These are phyloP conservation scores for Eulemur coronatus DNA, from an alignment of 2,797 vertebrate genomes.

Conservation along the genomic window DNA sequence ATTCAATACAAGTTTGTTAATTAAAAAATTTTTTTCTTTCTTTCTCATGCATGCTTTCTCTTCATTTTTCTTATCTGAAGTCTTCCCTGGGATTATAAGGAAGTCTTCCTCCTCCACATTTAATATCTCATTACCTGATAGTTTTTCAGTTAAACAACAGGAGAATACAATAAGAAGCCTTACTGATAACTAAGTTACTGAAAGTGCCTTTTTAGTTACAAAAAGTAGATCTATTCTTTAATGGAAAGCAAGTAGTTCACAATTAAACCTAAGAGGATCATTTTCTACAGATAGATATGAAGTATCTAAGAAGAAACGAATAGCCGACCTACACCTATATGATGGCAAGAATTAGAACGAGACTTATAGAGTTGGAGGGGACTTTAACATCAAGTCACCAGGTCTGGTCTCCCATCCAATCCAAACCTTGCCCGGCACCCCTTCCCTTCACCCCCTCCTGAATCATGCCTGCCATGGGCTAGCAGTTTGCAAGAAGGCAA, in stretches of 20 bases:
- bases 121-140: not conserved
- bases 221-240: not conserved
- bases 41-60: not conserved
- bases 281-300: not conserved
- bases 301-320: not conserved
- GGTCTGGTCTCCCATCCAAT: not conserved
- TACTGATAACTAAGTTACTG: not conserved
- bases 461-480: not conserved
- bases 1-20: not conserved
- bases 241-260: not conserved
- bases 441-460: not conserved
- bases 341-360: not conserved
- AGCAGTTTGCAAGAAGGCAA: not conserved
- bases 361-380: not conserved
- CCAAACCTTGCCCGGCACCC: not conserved
- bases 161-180: conserved; percentile 10
- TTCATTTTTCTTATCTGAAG: not conserved
- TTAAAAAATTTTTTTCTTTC: not conserved
- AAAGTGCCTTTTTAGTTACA: not conserved
- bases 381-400: not conserved
- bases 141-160: not conserved
- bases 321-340: not conserved
- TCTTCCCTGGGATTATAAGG: not conserved
- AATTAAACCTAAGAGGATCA: not conserved
- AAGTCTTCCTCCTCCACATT: not conserved